Conservation (phyloP, 2,797 vertebrate genomes). For the Otolemur crassicaudatus region DNA sequence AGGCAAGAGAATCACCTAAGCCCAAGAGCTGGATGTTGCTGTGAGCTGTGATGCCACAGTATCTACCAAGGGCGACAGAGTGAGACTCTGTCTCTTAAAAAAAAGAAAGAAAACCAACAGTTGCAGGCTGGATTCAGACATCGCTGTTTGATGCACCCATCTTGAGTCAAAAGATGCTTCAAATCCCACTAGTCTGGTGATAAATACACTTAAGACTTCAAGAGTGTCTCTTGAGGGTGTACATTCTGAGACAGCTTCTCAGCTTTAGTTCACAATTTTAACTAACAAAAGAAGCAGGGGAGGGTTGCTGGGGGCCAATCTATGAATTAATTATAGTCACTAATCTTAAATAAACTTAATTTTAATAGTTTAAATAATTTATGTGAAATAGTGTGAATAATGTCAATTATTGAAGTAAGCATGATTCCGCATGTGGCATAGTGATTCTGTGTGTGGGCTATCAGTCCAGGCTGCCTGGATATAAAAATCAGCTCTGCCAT, state of each 20-base stretch:
- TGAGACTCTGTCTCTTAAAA: no score
- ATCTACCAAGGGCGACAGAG: no score
- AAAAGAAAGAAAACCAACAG: constrained; percentile 21
- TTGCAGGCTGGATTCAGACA: constrained; percentile 60
- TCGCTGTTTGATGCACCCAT: constrained; percentile 37
- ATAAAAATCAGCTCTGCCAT: background rate
- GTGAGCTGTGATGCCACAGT: no score
- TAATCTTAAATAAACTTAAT: constrained; percentile 58
- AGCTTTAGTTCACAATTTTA: constrained; percentile 55
- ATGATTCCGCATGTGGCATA: background rate
- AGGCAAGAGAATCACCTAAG: no score
- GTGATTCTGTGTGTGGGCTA: background rate
- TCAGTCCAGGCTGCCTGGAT: background rate
- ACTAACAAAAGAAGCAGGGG: background rate
- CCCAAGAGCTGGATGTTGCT: no score
- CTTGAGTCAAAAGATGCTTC: constrained; percentile 62
- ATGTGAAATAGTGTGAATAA: constrained; percentile 6
- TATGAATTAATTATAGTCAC: constrained; percentile 31
- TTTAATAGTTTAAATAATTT: constrained; percentile 50
- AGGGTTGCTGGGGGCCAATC: background rate
- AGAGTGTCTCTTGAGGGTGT: constrained; percentile 54
- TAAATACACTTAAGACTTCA: constrained; percentile 55
- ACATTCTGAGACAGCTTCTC: constrained; percentile 40
- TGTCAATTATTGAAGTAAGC: constrained; percentile 16
- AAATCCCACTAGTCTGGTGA: constrained; percentile 47